Percentiles rank a stretch among this genome's conserved stretches.
phyloP scores from a whole-genome alignment of 2,888 invertebrate species.

The Clusia tigrina region DNA sequence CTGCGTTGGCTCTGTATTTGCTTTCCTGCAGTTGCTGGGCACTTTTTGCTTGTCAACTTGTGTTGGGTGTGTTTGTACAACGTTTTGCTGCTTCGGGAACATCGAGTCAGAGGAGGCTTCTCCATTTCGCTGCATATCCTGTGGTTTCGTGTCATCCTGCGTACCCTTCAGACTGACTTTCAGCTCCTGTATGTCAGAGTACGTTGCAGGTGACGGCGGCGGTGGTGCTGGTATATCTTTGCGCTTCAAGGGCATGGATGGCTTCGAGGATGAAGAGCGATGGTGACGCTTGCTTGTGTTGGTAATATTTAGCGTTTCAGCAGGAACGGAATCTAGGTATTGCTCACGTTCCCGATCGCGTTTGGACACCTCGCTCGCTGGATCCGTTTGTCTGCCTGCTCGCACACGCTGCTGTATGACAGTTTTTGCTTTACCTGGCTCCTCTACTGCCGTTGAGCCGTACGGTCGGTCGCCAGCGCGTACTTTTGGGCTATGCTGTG shows the following conservation, averaged over 20 bases:
- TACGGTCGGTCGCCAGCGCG: conserved; percentile 26
- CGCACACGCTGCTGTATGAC: too few species aligned
- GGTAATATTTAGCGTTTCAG: not conserved
- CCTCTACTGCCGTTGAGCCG: conserved; percentile 5
- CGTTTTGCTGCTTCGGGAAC: not conserved
- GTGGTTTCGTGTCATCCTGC: conserved; percentile 18
- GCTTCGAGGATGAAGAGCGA: conserved; percentile 39
- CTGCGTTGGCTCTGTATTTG: not conserved
- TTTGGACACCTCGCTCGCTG: not conserved
- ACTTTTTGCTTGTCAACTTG: not conserved
- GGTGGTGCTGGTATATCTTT: conserved; percentile 57
- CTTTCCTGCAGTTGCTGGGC: not conserved
- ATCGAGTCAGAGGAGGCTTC: too few species aligned
- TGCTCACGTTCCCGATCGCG: conserved; percentile 20
- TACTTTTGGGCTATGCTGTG: conserved; percentile 40
- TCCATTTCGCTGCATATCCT: conserved; percentile 11
- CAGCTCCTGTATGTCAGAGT: conserved; percentile 54
- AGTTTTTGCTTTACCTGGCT: not conserved
- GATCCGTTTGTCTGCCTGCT: not conserved
- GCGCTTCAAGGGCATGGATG: conserved; percentile 36
- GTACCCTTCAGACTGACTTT: conserved; percentile 48
- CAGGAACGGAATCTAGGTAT: conserved; percentile 6
- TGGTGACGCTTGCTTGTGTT: conserved; percentile 40
- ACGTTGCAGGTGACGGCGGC: conserved; percentile 55
- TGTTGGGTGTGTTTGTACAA: not conserved